Evolutionary conservation across 2,888 invertebrate species (phyloP), one percentile per base, ranked within the genome.

Genomic region (Drosophila meridiana): DNA sequence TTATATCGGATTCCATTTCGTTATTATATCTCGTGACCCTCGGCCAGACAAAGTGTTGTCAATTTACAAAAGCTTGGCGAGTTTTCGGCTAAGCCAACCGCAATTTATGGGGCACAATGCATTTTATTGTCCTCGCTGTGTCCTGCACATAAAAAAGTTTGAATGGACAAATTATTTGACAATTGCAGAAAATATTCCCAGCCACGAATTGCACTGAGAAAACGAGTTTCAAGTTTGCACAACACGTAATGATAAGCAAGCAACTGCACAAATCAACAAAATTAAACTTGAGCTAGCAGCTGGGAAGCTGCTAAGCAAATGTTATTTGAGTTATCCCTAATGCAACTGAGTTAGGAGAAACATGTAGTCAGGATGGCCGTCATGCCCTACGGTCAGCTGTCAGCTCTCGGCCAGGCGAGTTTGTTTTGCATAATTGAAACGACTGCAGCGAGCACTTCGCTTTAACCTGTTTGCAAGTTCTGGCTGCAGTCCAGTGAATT

Each of bases 381-480:
- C 13, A 43, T 55, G 53, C 63, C 43, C 55, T 63, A 13, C 53
- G 45, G 73, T 67, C 78, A 82, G 61, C 69, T 86, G 78, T 69
- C 73, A 63, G 55, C 38, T 62, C 68, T 73, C 61, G 30, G 72
- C 63, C 57, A 57, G 8, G 32, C 60, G 47, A 66, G 43, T 74
- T 82, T 76, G 59, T 28, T 74, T 74, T 76, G 58, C 62, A 82
- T 85, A 83, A 77, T 78, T 85, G 69, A 77, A 85, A 66, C 48
- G 30, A 47, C 34, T 30, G 36, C 28, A 43, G 28, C 38, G 45
- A n/a, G n/a, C 36, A 45, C 3, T 26, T 47, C 8, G n/a, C 14
- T 14, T 13, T 28, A 9, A 14, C n/a, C 36, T 28, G 47, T 7
- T 26, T 0, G 3, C 1, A 34, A 11, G 6, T 11, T 14, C 50